These are phyloP conservation scores for Cheilosia scutellata DNA, from an alignment of 2,888 invertebrate genomes.

Conservation along the genomic window DNA sequence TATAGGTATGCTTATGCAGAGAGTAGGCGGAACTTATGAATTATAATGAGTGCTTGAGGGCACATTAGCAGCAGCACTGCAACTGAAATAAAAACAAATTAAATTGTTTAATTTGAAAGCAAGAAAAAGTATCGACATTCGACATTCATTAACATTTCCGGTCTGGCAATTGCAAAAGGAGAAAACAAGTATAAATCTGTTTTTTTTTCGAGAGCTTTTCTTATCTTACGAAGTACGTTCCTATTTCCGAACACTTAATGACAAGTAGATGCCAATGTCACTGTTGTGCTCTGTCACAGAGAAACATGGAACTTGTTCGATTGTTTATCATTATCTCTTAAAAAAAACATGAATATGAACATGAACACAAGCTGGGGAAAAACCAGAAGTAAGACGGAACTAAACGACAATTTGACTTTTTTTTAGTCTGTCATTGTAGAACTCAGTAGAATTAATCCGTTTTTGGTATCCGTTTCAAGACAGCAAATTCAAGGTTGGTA, in stretches of 20 bases:
- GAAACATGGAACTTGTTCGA: constrained; percentile 11
- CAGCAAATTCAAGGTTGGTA: too few relatives aligned
- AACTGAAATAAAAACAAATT: neutral
- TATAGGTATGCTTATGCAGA: constrained; percentile 27
- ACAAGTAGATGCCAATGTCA: constrained; percentile 32
- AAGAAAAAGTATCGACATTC: neutral
- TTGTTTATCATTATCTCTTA: neutral
- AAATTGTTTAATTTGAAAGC: constrained; percentile 9
- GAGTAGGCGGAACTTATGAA: constrained; percentile 49
- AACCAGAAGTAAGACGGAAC: neutral
- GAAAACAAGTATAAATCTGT: constrained; percentile 16
- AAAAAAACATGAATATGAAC: neutral
- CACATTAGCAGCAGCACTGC: constrained; percentile 20
- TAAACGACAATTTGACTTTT: neutral
- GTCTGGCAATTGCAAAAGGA: constrained; percentile 22
- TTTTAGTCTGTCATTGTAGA: neutral
- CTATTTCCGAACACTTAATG: constrained; percentile 7
- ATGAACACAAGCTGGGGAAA: neutral
- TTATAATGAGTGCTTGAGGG: constrained; percentile 26
- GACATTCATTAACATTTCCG: constrained; percentile 44
- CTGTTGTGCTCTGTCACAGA: neutral
- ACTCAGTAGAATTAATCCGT: too few relatives aligned
- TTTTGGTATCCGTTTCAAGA: too few relatives aligned
- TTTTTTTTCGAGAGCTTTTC: constrained; percentile 14
- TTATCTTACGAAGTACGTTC: neutral